Base-by-base conservation (phyloP, 2,113 vertebrate genomes). In the Apistogramma diplotaenia region DNA sequence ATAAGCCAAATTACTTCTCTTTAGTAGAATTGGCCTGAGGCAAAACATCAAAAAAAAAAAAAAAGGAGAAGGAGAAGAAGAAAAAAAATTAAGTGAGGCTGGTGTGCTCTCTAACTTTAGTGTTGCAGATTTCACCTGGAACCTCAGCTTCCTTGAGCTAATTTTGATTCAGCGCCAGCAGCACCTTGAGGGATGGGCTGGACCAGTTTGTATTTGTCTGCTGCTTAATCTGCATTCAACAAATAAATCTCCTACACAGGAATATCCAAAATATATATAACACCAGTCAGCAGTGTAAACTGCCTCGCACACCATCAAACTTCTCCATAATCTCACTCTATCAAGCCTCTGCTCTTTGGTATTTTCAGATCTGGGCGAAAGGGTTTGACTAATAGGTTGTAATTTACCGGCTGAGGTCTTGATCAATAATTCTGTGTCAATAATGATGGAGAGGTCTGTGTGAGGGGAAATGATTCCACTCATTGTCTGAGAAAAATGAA, bases 1-100 rank as follows among this genome's bases (percentile, higher is more conserved):
- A 95, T 94, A 95, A 96, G 89, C 81, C 94, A 96, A 96, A 96
- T 94, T 90, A 92, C 93, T 95, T 94, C 87, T 93, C 92, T 95
- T 95, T 94, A 95, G 95, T 96, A 92, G 91, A 85, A 94, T 93
- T 21, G 11, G 93, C 94, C 91, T 89, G 83, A 74, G 94, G 96
- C 93, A 82, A 78, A 93, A 93, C 60, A 78, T 51, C 81, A 81
- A 86, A 94, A 94, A 93, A 89, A 87, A 81, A 82, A 81, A 23
- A 61, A 53, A 16, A 37, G 9, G 3, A 37, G 3, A 11, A 37
- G 10, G 3, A 37, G 35, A 67, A 67, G 37, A 67, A 67, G 21
- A 71, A n/a, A 85, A 85, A 88, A 92, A 92, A 91, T 94, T 92
- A 95, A 91, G 87, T 88, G 89, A 92, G 87, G 85, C 67, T 90